Conservation (phyloP, 2,888 invertebrate species). For the Noctuana brunneofusca region DNA sequence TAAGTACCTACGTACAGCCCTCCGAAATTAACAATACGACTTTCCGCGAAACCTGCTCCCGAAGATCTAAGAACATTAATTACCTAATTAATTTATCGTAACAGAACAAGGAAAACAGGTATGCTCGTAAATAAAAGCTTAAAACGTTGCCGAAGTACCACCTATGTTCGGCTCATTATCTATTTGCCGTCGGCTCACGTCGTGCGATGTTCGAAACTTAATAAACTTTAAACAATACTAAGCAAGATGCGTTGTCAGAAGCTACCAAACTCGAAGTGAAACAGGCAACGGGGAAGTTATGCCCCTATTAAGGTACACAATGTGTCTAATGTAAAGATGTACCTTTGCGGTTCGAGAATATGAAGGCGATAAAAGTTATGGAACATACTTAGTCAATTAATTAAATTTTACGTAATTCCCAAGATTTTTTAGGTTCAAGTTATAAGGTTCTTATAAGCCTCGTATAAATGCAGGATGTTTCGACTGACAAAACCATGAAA, state of each 20-base stretch:
- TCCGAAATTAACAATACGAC: conserved; percentile 17
- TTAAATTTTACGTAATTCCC: background rate
- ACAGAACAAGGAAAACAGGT: conserved; percentile 8
- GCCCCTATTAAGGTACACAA: conserved; percentile 70
- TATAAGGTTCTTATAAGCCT: no score
- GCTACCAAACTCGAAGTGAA: conserved; percentile 67
- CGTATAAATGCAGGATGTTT: no score
- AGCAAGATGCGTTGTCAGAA: conserved; percentile 77
- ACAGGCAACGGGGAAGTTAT: conserved; percentile 64
- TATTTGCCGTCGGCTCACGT: conserved; percentile 68
- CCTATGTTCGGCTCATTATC: conserved; percentile 48
- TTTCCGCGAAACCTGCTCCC: conserved; percentile 15
- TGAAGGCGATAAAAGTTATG: conserved; percentile 12
- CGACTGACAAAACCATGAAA: no score
- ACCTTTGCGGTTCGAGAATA: conserved; percentile 36
- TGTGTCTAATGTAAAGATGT: conserved; percentile 66
- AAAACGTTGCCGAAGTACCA: conserved; percentile 33
- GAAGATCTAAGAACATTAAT: conserved; percentile 24
- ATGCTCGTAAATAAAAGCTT: conserved; percentile 27
- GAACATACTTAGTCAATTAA: background rate
- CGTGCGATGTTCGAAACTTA: conserved; percentile 74
- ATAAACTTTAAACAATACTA: conserved; percentile 79
- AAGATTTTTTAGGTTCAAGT: no score
- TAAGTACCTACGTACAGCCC: background rate
- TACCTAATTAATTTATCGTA: conserved; percentile 29